Evolutionary conservation across 2,888 invertebrate genomes (phyloP), one percentile per base, ranked within the genome.

Genomic region (Poecilus cupreus): DNA sequence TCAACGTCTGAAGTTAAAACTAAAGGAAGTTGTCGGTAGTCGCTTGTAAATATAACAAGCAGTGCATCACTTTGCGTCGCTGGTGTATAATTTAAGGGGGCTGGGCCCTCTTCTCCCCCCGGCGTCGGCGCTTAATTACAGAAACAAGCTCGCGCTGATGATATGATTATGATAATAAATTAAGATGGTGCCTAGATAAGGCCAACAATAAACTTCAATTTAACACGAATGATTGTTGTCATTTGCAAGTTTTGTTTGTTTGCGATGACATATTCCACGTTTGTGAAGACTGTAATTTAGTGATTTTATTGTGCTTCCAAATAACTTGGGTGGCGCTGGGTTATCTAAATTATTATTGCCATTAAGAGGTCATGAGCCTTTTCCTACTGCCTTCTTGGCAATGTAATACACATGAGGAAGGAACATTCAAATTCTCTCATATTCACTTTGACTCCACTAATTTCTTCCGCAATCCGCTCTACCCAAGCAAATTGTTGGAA

Each of bases 151-250:
- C 32, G 37, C 76, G 39, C 37, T 57, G 76, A 76, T 76, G 51
- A 76, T 76, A 76, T 76, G 54, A 51, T 76, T 76, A 76, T 76
- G 76, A 54, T 76, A 76, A 76, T 76, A 76, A 76, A 76, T 76
- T 76, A 76, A 54, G 76, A 76, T 76, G 54, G 54, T 57, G 57
- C 22, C 39, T 32, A 54, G 76, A 76, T 76, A 57, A 76, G 37
- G 54, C 37, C 54, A 54, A 57, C 57, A 76, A 76, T 76, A 76
- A 54, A 51, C 74, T 74, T 74, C 26, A 32, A 74, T 51, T 49
- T 74, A 68, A 37, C 72, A 72, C 24, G 72, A 72, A 46, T 24
- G 46, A 46, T 72, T 72, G 64, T 68, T 68, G 64, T 68, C 37
- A 37, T 37, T 68, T 10, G 37, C 37, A 68, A 68, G 64, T 68